Evolutionary conservation across 2,888 invertebrate species (phyloP), one percentile per base, ranked within the genome.

Genomic region (Arctia plantaginis): DNA sequence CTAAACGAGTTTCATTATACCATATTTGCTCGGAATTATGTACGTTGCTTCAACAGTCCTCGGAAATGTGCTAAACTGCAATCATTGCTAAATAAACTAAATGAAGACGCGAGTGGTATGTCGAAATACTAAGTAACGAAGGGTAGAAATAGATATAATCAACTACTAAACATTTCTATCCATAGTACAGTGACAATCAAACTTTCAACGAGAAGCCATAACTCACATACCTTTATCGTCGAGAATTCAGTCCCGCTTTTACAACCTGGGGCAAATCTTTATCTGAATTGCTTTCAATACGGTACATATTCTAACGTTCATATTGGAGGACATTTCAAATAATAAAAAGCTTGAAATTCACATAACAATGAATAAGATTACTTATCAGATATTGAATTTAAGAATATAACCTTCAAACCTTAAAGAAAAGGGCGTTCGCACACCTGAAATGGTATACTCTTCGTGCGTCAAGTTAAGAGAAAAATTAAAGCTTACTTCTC

Each of bases 181-280:
- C 51, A 15, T 39, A 39, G 41, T 51, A 65, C 27, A 33, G n/a
- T 33, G 41, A 62, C 67, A 41, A 75, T 75, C 65, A 72, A 75
- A 72, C 68, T 75, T 71, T 64, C 55, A 55, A n/a, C 39, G 64
- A 20, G 47, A n/a, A 23, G 62, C 67, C 64, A 69, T 75, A 71
- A 71, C 30, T 75, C 65, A 75, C 69, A 65, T 65, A 64, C 71
- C 65, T 71, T 71, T 75, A 75, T 75, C 69, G 68, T 39, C 30
- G 65, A 35, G 68, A 35, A 59, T 35, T 33, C 44, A 67, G 72
- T 65, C 44, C 44, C 33, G 68, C 39, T 68, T 75, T 44, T 72
- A 72, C 55, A 69, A 69, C 71, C 72, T 65, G 30, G 33, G 71
- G 75, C 68, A 68, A 65, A 69, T 71, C 68, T 69, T 75, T 72